Evolutionary conservation across 2,888 invertebrate genomes (phyloP).

Genomic region (Temnothorax ravouxi): DNA sequence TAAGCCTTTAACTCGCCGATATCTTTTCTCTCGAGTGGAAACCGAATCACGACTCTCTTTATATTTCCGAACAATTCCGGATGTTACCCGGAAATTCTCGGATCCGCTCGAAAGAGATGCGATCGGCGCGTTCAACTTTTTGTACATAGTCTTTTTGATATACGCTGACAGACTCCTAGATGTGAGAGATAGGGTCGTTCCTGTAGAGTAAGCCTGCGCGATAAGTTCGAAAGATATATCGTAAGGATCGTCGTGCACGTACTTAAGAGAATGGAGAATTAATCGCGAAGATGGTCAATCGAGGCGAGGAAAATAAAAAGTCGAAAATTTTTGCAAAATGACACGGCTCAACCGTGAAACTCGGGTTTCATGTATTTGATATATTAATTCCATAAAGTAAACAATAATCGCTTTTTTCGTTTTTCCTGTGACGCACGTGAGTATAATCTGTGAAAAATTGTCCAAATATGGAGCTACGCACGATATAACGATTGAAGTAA

Average conservation of each 20-base stretch:
- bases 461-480: not conserved
- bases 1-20: constrained; percentile 69
- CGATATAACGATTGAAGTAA: not conserved
- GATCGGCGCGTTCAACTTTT: constrained; percentile 56
- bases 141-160: constrained; percentile 84
- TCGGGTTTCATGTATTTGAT: constrained; percentile 5
- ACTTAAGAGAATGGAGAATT: constrained; percentile 67
- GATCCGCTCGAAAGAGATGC: constrained; percentile 22
- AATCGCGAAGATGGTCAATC: constrained; percentile 34
- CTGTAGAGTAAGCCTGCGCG: constrained; percentile 75
- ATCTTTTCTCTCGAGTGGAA: constrained; percentile 42
- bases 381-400: not conserved
- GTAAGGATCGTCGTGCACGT: constrained; percentile 69
- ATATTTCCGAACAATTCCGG: not conserved
- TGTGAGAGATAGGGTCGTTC: constrained; percentile 77
- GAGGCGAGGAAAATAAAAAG: constrained; percentile 13
- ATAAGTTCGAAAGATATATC: constrained; percentile 57
- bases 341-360: constrained; percentile 11
- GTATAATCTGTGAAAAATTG: not conserved
- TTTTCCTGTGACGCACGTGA: constrained; percentile 44
- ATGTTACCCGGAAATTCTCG: not conserved
- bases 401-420: constrained; percentile 7
- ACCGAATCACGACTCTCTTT: not conserved
- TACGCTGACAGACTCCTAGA: constrained; percentile 77
- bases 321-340: constrained; percentile 25